phyloP scores from a whole-genome alignment of 2,888 invertebrate genomes.

The Xestia rhomboidea region DNA sequence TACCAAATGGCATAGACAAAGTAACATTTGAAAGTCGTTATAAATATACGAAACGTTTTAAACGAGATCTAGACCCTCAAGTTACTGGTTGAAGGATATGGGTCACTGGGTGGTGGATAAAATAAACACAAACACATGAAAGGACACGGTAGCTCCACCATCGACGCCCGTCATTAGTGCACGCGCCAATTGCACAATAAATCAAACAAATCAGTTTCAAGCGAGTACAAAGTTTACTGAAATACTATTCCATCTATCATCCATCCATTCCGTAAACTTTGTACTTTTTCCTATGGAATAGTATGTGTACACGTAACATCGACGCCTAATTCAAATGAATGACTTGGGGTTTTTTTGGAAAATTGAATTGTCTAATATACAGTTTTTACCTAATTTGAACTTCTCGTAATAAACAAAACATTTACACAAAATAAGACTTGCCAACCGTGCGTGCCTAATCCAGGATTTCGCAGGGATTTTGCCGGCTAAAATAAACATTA shows the following conservation, averaged over 20 bases:
- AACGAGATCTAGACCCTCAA: neutral
- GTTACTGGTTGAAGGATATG: neutral
- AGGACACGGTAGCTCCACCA: no score
- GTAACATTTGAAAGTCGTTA: neutral
- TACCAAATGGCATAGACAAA: neutral
- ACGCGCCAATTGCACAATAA: no score
- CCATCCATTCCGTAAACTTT: no score
- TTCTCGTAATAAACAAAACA: slow-evolving; percentile 29
- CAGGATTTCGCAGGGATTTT: neutral
- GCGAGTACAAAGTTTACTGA: no score
- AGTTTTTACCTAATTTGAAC: neutral
- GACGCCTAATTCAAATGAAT: neutral
- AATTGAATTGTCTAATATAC: no score
- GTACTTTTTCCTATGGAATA: no score
- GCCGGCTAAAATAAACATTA: neutral
- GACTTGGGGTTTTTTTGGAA: neutral
- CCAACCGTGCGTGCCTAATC: neutral
- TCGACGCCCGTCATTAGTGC: no score
- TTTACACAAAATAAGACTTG: neutral
- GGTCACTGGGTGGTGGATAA: no score
- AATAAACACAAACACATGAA: no score
- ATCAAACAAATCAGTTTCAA: no score
- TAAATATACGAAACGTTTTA: neutral
- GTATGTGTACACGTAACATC: neutral
- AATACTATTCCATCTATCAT: no score